Conservation (phyloP, 2,888 invertebrate genomes). For the Phrixothrix hirtus region DNA sequence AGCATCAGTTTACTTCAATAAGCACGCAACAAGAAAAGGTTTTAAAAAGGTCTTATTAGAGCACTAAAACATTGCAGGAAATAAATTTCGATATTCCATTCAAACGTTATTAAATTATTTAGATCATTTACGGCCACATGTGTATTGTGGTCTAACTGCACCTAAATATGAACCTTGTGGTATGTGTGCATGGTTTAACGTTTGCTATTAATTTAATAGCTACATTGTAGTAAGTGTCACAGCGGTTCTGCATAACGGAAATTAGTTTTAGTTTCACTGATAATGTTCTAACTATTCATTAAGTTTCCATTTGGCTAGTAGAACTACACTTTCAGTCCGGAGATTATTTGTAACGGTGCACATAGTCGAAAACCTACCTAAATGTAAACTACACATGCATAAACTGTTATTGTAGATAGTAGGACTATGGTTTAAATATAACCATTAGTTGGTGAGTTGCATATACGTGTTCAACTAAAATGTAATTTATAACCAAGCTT, state of each 20-base stretch:
- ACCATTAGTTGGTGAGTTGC: too few species aligned
- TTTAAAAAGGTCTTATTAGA: too few species aligned
- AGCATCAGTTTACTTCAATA: too few species aligned
- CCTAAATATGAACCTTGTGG: slow-evolving; percentile 23
- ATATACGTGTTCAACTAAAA: too few species aligned
- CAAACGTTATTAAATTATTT: too few species aligned
- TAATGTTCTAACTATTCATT: slow-evolving; percentile 46
- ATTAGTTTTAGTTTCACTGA: slow-evolving; percentile 47
- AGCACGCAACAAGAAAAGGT: too few species aligned
- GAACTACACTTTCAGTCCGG: slow-evolving; percentile 39
- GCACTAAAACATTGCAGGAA: too few species aligned
- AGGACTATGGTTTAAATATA: not conserved
- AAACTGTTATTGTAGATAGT: slow-evolving; percentile 35
- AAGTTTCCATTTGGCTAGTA: slow-evolving; percentile 44
- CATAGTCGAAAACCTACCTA: slow-evolving; percentile 37
- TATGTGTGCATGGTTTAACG: slow-evolving; percentile 26
- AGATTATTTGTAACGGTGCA: slow-evolving; percentile 42
- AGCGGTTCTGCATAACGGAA: slow-evolving; percentile 41
- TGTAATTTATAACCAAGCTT: too few species aligned
- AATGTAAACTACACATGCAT: slow-evolving; percentile 44
- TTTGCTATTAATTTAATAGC: slow-evolving; percentile 40
- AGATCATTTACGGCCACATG: too few species aligned
- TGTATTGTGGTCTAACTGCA: too few species aligned
- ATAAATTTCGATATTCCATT: too few species aligned
- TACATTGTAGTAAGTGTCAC: slow-evolving; percentile 36